Percentiles rank a stretch among this genome's conserved stretches.
phyloP scores from a whole-genome alignment of 2,888 invertebrate species.

The Cantharis rustica region DNA sequence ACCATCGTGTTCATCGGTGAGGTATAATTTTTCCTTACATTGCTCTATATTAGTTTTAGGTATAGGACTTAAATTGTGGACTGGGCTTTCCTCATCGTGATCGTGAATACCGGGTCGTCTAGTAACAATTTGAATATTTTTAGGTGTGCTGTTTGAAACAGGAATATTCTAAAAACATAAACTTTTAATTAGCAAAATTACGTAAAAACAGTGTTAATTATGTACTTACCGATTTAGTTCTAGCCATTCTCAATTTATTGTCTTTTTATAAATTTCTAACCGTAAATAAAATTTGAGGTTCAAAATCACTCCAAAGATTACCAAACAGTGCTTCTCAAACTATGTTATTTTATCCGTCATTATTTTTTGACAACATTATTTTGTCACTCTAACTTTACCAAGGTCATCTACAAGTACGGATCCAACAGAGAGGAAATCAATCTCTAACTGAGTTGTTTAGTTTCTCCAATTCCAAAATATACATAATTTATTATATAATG shows the following conservation, averaged over 20 bases:
- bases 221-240: neutral
- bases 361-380: too few relatives aligned
- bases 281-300: neutral
- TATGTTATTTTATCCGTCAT: too few relatives aligned
- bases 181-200: neutral
- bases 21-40: neutral
- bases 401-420: too few relatives aligned
- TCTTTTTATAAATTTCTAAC: neutral
- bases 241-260: neutral
- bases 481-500: too few relatives aligned
- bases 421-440: too few relatives aligned
- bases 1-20: neutral
- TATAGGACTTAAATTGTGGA: neutral
- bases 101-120: neutral
- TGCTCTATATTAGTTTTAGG: neutral
- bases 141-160: neutral
- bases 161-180: neutral
- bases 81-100: neutral
- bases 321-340: too few relatives aligned
- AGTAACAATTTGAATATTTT: neutral
- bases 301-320: too few relatives aligned
- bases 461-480: too few relatives aligned
- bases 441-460: too few relatives aligned
- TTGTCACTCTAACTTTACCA: too few relatives aligned
- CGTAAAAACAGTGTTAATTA: neutral